Percentiles rank a stretch among this genome's conserved stretches.
Evolutionary conservation across 2,797 vertebrate species (phyloP).

Genomic region (Manis javanica): DNA sequence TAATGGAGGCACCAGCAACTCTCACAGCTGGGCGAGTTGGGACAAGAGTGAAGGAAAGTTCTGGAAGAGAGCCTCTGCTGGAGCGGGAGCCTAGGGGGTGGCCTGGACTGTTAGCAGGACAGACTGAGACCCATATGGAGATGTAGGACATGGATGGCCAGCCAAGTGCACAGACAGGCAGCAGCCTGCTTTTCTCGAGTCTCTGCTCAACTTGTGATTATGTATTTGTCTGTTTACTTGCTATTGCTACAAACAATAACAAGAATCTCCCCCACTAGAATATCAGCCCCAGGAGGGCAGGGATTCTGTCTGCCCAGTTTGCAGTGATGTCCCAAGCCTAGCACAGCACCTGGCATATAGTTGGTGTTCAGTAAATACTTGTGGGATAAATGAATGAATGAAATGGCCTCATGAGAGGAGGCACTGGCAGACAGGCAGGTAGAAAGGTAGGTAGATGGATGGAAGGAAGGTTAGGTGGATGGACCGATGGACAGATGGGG

Average conservation of each 20-base stretch:
- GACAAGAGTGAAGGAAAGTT: neutral
- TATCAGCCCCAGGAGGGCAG: neutral
- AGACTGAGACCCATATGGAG: neutral
- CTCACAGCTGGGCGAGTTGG: neutral
- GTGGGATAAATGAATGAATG: neutral
- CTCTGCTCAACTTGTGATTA: neutral
- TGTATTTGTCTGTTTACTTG: neutral
- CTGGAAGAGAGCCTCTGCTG: neutral
- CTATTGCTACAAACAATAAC: neutral
- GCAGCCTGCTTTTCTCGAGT: neutral
- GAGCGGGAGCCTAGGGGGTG: neutral
- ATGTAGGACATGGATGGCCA: neutral
- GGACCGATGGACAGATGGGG: rapidly evolving
- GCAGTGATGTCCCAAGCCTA: neutral
- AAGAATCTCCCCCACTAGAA: neutral
- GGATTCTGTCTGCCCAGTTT: neutral
- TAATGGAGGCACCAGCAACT: neutral
- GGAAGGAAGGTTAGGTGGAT: neutral
- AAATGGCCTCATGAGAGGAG: neutral
- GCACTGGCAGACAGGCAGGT: neutral
- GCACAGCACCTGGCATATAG: neutral
- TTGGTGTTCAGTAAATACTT: neutral
- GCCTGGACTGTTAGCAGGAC: neutral
- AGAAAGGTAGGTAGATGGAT: neutral
- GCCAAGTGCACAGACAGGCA: neutral